Percentiles rank a stretch among this genome's conserved stretches.
Evolutionary conservation across 2,797 vertebrate species (phyloP).

Genomic region (Poeciliopsis turneri): DNA sequence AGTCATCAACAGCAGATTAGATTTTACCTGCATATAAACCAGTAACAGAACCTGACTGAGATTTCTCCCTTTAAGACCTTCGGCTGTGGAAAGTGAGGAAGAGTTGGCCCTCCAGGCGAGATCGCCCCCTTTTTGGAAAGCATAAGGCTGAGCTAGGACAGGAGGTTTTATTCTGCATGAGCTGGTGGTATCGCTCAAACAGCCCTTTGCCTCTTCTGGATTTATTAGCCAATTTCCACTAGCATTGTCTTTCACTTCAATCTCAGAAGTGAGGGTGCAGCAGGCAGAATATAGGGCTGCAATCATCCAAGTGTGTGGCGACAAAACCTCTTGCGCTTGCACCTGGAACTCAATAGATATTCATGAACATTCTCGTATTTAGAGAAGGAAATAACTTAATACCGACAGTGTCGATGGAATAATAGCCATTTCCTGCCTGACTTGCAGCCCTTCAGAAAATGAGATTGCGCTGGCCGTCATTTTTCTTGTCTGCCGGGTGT

Average conservation of each 20-base stretch:
- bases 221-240: slow-evolving; percentile 99
- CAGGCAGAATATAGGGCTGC: slow-evolving; percentile 92
- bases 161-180: slow-evolving; percentile 85
- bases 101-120: slow-evolving; percentile 51
- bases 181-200: slow-evolving; percentile 86
- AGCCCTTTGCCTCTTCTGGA: slow-evolving; percentile 92
- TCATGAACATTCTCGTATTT: slow-evolving; percentile 99
- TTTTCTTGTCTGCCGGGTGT: slow-evolving; percentile 96
- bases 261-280: slow-evolving; percentile 91
- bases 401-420: slow-evolving; percentile 98
- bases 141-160: slow-evolving; percentile 51
- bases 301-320: slow-evolving; percentile 86
- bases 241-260: slow-evolving; percentile 99
- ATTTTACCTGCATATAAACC: neutral
- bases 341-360: slow-evolving; percentile 99
- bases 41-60: neutral
- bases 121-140: slow-evolving; percentile 59
- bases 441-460: slow-evolving; percentile 99
- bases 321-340: slow-evolving; percentile 84
- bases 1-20: neutral
- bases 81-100: slow-evolving; percentile 17
- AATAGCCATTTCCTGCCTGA: slow-evolving; percentile 99
- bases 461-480: slow-evolving; percentile 95
- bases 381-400: slow-evolving; percentile 99
- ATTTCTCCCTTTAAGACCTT: slow-evolving; percentile 1